Base-by-base conservation (phyloP, 1,140 invertebrate genomes). In the Eciton burchellii region DNA sequence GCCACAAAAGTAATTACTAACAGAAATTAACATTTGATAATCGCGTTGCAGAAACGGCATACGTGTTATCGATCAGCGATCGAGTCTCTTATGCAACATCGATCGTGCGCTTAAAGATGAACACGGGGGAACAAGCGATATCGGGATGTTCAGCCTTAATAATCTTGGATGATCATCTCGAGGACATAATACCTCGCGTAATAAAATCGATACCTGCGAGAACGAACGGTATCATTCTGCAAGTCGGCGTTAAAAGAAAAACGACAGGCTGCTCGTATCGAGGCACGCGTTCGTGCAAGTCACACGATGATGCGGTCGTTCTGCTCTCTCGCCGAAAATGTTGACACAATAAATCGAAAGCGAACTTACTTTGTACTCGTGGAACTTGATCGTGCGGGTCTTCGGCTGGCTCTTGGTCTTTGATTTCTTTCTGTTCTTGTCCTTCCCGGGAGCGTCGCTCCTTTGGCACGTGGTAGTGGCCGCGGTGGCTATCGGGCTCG, bases 331-430 rank as follows among this genome's bases (percentile, higher is more conserved):
- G 54, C 43, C 60, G 49, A 63, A 35, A 76, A 77, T 83, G 65
- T 57, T 79, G 74, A 79, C 74, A 79, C 63, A 79, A 79, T 79
- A 83, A 79, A 83, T 66, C 79, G 49, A 76, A 83, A 82, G 52
- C 26, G 16, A 45, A 85, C 85, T 89, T 88, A 95, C 95, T 94
- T 99, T 99, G 93, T 99, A 99, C 93, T 99, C 99, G 93, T 99
- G 98, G 94, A 99, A 99, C 94, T 99, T 99, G 82, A 99, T 99
- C 56, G 97, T 98, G 81, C 98, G 96, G 1, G 98, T 96, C 92
- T 99, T 99, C 5, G 96, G 95, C 90, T 98, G 97, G 62, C 96
- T 96, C 92, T 98, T 98, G 41, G 96, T 96, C 94, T 99, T 99
- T n/a, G 95, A 96, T 93, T 99, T 99, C 93, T 98, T 98, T 57